phyloP scores from a whole-genome alignment of 2,113 vertebrate species.

The Cavia porcellus region DNA sequence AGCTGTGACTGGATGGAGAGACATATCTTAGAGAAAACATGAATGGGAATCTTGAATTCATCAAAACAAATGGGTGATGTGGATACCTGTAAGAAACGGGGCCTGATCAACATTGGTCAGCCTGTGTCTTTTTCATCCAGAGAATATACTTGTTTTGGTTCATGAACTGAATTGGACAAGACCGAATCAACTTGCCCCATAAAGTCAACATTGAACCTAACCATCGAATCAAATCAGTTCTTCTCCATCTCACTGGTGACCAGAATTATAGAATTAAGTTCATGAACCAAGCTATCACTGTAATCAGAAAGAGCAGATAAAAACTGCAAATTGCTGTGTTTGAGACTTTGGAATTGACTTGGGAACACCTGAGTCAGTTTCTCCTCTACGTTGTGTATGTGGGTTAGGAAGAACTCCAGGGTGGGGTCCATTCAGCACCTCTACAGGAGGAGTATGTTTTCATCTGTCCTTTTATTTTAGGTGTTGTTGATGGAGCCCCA shows the following conservation, averaged over 20 bases:
- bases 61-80: not conserved
- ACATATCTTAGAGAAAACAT: not conserved
- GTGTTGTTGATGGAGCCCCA: slow-evolving; percentile 95
- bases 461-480: slow-evolving; percentile 83
- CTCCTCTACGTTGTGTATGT: not conserved
- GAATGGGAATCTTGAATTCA: not conserved
- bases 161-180: not conserved
- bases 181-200: not conserved
- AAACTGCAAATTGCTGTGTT: not conserved
- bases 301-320: not conserved
- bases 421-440: not conserved
- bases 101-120: not conserved
- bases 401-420: fast-evolving
- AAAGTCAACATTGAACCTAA: not conserved
- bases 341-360: not conserved
- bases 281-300: not conserved
- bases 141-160: not conserved
- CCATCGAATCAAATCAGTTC: not conserved
- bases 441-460: fast-evolving
- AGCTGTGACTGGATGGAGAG: not conserved
- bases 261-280: not conserved
- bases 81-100: not conserved
- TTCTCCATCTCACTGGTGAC: not conserved
- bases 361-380: not conserved
- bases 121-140: not conserved